Conservation (phyloP, 2,888 invertebrate genomes). For the Ochropleura leucogaster region DNA sequence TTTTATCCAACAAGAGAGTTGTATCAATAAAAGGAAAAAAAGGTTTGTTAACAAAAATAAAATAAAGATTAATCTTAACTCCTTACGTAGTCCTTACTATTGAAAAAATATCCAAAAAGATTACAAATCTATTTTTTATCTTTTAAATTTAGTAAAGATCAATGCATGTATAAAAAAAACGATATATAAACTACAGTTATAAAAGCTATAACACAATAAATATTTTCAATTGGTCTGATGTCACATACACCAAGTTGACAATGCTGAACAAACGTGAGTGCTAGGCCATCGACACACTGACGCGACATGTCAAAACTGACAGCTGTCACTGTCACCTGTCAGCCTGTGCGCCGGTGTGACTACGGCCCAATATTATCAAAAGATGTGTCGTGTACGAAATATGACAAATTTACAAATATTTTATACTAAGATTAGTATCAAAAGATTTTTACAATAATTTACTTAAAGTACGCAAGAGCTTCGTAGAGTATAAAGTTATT, state of each 20-base stretch:
- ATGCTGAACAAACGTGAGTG: conserved; percentile 58
- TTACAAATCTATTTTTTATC: not conserved
- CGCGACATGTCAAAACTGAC: conserved; percentile 3
- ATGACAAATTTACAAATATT: conserved; percentile 66
- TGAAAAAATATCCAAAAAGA: not conserved
- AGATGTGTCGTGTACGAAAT: conserved; percentile 66
- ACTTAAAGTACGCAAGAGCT: conserved; percentile 57
- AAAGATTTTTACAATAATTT: conserved; percentile 69
- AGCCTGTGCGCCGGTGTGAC: conserved; percentile 15
- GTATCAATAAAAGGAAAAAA: not conserved
- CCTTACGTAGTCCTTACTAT: not conserved
- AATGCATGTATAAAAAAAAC: too few species aligned
- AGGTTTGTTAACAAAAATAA: not conserved
- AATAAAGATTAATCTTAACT: not conserved
- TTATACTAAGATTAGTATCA: conserved; percentile 67
- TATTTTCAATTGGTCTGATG: conserved; percentile 34
- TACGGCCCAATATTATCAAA: conserved; percentile 53
- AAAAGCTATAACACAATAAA: not conserved
- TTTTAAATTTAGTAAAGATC: too few species aligned
- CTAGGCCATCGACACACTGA: conserved; percentile 26
- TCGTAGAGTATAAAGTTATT: conserved; percentile 60
- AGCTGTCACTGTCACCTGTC: not conserved
- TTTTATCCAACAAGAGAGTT: not conserved
- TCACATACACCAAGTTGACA: conserved; percentile 39
- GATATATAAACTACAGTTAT: too few species aligned